A percentile compares a stretch with the other conserved stretches of the same genome.
phyloP scores from a whole-genome alignment of 2,797 vertebrate genomes.

The Silurus aristotelis region DNA sequence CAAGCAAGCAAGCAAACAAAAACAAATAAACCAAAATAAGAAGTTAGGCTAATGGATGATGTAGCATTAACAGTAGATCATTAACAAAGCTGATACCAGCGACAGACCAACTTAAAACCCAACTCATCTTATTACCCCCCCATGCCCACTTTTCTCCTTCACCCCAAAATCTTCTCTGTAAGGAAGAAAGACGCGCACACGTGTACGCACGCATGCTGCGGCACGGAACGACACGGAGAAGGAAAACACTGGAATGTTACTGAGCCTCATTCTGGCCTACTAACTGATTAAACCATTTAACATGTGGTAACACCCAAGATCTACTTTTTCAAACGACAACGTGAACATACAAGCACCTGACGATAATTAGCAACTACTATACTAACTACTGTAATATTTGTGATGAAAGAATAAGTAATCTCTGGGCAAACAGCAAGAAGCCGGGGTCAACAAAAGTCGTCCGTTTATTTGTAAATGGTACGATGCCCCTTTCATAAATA shows the following conservation, averaged over 20 bases:
- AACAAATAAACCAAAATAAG: too few species aligned
- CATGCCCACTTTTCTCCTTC: not conserved
- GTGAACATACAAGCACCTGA: not conserved
- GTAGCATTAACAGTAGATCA: not conserved
- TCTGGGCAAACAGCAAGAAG: not conserved
- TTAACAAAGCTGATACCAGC: not conserved
- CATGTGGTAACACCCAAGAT: not conserved
- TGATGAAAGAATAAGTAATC: not conserved
- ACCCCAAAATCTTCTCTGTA: not conserved
- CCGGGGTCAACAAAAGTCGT: not conserved
- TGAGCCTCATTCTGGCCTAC: conserved; percentile 1
- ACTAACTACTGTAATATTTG: not conserved
- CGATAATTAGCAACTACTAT: not conserved
- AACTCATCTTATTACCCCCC: not conserved
- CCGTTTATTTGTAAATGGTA: not conserved
- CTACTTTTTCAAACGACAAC: not conserved
- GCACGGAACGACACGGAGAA: not conserved
- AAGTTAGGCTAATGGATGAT: too few species aligned
- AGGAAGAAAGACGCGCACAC: not conserved
- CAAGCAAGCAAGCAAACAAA: too few species aligned
- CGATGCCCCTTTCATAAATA: not conserved
- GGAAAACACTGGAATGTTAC: conserved; percentile 1
- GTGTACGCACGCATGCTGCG: not conserved
- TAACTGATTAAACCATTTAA: not conserved
- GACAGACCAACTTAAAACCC: too few species aligned